These are phyloP conservation scores for Nannospalax galili DNA, from an alignment of 2,113 vertebrate species.

Conservation along the genomic window DNA sequence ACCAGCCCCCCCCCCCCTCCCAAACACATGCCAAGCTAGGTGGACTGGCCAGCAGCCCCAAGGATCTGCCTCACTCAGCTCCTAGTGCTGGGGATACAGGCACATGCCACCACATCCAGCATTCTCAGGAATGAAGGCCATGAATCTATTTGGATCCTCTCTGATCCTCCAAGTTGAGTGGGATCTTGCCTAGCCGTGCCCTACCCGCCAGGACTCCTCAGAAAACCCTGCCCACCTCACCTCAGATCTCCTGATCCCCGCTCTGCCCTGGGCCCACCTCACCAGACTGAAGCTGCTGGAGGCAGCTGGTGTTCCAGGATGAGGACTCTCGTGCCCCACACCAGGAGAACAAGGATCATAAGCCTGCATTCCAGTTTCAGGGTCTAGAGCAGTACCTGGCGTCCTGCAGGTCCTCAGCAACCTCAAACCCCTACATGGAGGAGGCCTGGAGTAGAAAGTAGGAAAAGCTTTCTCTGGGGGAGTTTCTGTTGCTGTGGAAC, in stretches of 20 bases:
- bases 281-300: neutral
- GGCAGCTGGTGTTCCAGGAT: no score
- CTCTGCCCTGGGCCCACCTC: neutral
- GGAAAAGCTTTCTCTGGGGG: neutral
- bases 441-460: fast-evolving
- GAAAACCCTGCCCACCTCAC: neutral
- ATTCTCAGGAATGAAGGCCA: neutral
- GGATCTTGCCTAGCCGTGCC: neutral
- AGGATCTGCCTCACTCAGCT: neutral
- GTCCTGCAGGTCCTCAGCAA: neutral
- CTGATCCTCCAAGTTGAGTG: neutral
- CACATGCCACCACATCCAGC: neutral
- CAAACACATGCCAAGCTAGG: no score
- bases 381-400: neutral
- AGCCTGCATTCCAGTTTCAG: no score
- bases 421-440: neutral
- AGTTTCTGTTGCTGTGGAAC: neutral
- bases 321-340: no score
- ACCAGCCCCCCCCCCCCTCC: neutral
- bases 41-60: no score
- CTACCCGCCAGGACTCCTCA: neutral
- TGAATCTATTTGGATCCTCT: neutral
- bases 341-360: no score
- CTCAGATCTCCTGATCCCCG: neutral
- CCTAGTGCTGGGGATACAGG: neutral